phyloP scores from a whole-genome alignment of 2,797 vertebrate genomes.

The Coluber constrictor region DNA sequence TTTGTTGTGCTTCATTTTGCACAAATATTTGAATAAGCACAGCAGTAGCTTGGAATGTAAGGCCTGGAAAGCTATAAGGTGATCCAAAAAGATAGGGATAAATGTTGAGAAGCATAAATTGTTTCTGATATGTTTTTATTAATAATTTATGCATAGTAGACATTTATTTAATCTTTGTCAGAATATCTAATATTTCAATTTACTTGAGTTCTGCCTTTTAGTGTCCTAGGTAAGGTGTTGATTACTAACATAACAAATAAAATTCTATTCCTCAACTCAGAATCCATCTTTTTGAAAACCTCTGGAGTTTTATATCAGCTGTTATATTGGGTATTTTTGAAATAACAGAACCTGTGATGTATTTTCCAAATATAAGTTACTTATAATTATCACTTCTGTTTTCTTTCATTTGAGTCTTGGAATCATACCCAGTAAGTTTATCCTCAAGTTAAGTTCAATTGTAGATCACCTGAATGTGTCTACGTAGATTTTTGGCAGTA shows the following conservation, averaged over 20 bases:
- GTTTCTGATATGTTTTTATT: neutral
- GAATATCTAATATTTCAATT: neutral
- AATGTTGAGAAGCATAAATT: neutral
- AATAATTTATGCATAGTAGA: neutral
- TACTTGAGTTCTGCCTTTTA: neutral
- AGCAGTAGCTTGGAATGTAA: neutral
- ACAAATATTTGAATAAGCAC: neutral
- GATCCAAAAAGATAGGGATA: neutral
- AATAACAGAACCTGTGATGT: neutral
- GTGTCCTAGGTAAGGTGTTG: neutral
- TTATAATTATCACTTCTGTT: neutral
- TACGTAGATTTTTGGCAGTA: neutral
- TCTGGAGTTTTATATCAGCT: neutral
- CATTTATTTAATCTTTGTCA: neutral
- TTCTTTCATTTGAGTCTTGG: neutral
- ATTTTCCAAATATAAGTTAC: neutral
- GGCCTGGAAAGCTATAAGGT: neutral
- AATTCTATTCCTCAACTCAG: neutral
- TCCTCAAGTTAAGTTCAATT: neutral
- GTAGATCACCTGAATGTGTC: neutral
- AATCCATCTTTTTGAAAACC: neutral
- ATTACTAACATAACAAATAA: neutral
- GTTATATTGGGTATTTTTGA: neutral
- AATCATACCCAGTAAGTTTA: neutral
- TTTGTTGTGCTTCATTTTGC: neutral